These are phyloP conservation scores for Ostrea edulis DNA, from an alignment of 1,140 invertebrate species.

Conservation along the genomic window DNA sequence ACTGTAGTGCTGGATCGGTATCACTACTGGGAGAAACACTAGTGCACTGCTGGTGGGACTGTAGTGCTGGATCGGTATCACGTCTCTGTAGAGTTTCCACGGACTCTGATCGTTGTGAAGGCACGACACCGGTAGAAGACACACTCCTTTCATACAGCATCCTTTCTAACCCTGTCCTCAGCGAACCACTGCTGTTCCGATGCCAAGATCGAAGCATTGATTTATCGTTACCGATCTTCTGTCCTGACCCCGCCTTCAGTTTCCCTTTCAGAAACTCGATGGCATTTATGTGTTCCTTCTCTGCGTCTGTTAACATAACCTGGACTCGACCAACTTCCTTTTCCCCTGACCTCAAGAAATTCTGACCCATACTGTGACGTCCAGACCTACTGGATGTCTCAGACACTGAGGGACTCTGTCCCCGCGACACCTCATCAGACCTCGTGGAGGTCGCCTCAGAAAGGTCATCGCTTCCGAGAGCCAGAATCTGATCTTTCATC, in stretches of 20 bases:
- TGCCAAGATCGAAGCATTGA: neutral
- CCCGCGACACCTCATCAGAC: neutral
- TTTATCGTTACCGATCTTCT: neutral
- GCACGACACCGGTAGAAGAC: neutral
- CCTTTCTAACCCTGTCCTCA: neutral
- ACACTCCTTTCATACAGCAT: neutral
- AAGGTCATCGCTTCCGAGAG: neutral
- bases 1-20: neutral
- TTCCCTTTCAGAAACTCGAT: constrained; percentile 68
- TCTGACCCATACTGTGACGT: neutral
- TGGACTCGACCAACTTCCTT: constrained; percentile 56
- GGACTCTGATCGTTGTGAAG: neutral
- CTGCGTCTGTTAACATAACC: constrained; percentile 59
- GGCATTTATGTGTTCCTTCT: constrained; percentile 66
- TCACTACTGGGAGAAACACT: no score
- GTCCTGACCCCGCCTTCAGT: constrained; percentile 41
- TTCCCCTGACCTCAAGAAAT: neutral
- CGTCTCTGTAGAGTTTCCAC: neutral
- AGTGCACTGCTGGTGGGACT: neutral
- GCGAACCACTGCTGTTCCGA: neutral
- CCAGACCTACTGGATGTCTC: neutral
- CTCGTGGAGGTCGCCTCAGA: neutral
- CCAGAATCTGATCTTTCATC: constrained; percentile 50
- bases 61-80: neutral
- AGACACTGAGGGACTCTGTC: neutral